phyloP scores from a whole-genome alignment of 2,888 invertebrate species.

The Nymphalis c-album region DNA sequence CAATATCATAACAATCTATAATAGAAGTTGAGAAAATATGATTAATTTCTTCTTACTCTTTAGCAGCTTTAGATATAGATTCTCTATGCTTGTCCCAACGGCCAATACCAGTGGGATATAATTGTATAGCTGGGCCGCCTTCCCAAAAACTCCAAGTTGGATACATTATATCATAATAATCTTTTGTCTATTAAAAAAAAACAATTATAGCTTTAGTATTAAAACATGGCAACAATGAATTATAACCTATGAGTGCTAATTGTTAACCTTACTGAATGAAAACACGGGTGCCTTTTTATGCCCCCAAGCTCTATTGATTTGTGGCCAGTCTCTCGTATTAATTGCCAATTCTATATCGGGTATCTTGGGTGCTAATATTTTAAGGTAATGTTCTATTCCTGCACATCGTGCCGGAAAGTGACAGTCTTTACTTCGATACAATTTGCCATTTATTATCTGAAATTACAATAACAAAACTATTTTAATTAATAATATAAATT shows the following conservation, averaged over 20 bases:
- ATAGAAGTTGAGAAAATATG: neutral
- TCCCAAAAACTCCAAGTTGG: slow-evolving; percentile 99
- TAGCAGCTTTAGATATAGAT: slow-evolving; percentile 84
- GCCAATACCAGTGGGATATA: slow-evolving; percentile 96
- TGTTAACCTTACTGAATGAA: slow-evolving; percentile 94
- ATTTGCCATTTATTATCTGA: slow-evolving; percentile 89
- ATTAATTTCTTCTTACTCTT: slow-evolving; percentile 60
- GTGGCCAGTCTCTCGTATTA: slow-evolving; percentile 97
- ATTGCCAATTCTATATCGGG: slow-evolving; percentile 92
- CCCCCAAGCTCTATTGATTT: slow-evolving; percentile 85
- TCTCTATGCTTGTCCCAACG: slow-evolving; percentile 94
- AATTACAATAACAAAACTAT: slow-evolving; percentile 65
- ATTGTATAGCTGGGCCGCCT: slow-evolving; percentile 96
- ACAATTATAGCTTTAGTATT: neutral
- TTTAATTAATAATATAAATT: too few relatives aligned
- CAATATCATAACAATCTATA: neutral
- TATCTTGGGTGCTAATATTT: slow-evolving; percentile 84
- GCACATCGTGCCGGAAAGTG: slow-evolving; percentile 96
- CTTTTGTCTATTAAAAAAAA: slow-evolving; percentile 78
- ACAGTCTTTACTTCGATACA: slow-evolving; percentile 92
- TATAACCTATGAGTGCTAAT: slow-evolving; percentile 29
- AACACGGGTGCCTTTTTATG: slow-evolving; percentile 88
- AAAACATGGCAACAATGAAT: neutral
- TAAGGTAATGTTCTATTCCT: slow-evolving; percentile 94
- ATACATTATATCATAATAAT: slow-evolving; percentile 95